Percentiles rank a stretch among this genome's conserved stretches.
Conservation (phyloP, 1,140 invertebrate species). For the Nylanderia fulva region DNA sequence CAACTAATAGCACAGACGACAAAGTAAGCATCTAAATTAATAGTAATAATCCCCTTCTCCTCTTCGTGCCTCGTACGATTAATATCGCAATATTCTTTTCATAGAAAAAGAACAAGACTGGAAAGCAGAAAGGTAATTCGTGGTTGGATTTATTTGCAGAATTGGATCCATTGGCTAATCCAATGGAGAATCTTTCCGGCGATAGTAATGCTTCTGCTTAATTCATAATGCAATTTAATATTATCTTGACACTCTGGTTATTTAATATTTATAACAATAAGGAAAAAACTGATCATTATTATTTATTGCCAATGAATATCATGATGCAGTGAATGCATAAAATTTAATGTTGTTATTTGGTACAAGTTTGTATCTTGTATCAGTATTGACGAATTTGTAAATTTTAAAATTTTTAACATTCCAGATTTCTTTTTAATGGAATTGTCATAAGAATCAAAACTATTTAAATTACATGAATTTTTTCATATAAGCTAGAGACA, state of each 20-base stretch:
- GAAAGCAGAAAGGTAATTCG: slow-evolving; percentile 80
- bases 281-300: slow-evolving; percentile 37
- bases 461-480: slow-evolving; percentile 58
- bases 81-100: slow-evolving; percentile 43
- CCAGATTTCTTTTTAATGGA: slow-evolving; percentile 49
- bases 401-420: slow-evolving; percentile 63
- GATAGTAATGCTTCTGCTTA: slow-evolving; percentile 82
- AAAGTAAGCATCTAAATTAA: slow-evolving; percentile 58
- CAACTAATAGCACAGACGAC: slow-evolving; percentile 46
- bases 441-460: slow-evolving; percentile 66
- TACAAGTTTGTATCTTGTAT: slow-evolving; percentile 54
- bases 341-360: not conserved
- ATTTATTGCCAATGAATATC: slow-evolving; percentile 49
- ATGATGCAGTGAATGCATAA: slow-evolving; percentile 35
- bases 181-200: slow-evolving; percentile 79
- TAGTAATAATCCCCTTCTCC: not conserved
- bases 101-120: slow-evolving; percentile 77
- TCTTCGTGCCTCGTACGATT: not conserved
- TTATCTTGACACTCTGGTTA: slow-evolving; percentile 17
- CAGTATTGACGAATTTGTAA: slow-evolving; percentile 38
- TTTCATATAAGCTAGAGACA: slow-evolving; percentile 60
- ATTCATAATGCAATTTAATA: slow-evolving; percentile 53
- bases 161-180: slow-evolving; percentile 94
- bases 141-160: slow-evolving; percentile 98
- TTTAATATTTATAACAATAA: slow-evolving; percentile 57